These are phyloP conservation scores for Drosophila colorata DNA, from an alignment of 2,888 invertebrate genomes.

Conservation along the genomic window DNA sequence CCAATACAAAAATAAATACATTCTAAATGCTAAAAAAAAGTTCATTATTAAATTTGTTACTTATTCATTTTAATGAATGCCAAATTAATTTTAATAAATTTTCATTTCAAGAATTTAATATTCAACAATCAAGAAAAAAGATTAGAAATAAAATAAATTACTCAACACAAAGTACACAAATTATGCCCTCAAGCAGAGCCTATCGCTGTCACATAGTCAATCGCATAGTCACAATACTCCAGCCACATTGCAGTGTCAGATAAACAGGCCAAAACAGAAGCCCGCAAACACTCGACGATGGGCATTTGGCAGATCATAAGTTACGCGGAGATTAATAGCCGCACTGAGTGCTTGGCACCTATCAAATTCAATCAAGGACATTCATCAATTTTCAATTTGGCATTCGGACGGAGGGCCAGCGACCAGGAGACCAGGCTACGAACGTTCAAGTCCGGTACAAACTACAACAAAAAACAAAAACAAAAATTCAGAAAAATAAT, in stretches of 20 bases:
- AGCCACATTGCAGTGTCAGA: constrained; percentile 11
- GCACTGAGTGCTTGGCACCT: constrained; percentile 80
- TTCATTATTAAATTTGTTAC: too few species aligned
- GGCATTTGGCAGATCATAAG: constrained; percentile 69
- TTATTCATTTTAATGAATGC: too few species aligned
- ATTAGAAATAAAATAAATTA: too few species aligned
- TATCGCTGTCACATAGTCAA: neutral
- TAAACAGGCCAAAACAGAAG: constrained; percentile 13
- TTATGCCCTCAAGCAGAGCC: neutral
- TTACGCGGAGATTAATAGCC: constrained; percentile 78
- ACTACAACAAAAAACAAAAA: constrained; percentile 49
- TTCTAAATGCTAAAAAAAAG: too few species aligned
- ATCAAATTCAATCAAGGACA: constrained; percentile 80
- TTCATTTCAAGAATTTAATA: too few species aligned
- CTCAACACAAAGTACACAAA: neutral
- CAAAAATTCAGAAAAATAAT: neutral
- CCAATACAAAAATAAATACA: too few species aligned
- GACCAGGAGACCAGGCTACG: constrained; percentile 5
- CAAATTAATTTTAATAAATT: too few species aligned
- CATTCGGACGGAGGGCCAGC: constrained; percentile 54
- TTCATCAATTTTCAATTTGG: constrained; percentile 82
- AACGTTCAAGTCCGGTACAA: constrained; percentile 28
- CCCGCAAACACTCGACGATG: constrained; percentile 26
- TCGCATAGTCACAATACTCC: neutral
- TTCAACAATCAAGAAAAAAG: too few species aligned